Base-by-base conservation (phyloP, 2,888 invertebrate species). In the Saturnia pavonia region DNA sequence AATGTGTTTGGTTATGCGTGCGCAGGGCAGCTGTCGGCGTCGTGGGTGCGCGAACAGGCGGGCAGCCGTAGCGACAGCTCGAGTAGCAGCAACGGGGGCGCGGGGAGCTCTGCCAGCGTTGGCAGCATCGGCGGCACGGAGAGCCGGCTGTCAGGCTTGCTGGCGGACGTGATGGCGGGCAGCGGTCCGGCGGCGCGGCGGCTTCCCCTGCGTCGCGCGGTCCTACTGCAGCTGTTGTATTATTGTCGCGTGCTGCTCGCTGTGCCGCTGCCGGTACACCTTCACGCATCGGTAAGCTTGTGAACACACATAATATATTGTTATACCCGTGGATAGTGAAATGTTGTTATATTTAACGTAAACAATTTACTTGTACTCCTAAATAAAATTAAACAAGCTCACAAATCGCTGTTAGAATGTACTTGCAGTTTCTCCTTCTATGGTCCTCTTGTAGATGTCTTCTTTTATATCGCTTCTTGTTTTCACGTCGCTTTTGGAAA, bases 201-300 rank as follows among this genome's bases (percentile, higher is more conserved):
- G 7, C 87, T 90, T 34, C 91, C 96, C 51, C 95, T 96, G 67
- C 96, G 97, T 88, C 96, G 96, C 80, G 95, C 96, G 71, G 93
- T 97, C 75, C 94, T 97, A 43, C 95, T 96, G 78, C 95, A 96
- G 80, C 93, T 97, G 76, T 91, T 97, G 74, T 96, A 96, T 85
- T 94, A 97, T 79, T 95, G 95, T 75, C 91, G 94, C 75, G 93
- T 94, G 79, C 91, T 96, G 80, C 93, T 95, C 40, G 91, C 94
- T 76, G 92, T 94, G 76, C 95, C 95, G 66, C 85, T 94, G 63
- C 83, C 79, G 19, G 73, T 43, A 70, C 72, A 43, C 22, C 57
- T 48, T 7, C 68, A 48, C 1, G 0, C 68, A 22, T 4, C 68
- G 65, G 65, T 65, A 65, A 16, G 1, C 1, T 9, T 27, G 3